phyloP scores from a whole-genome alignment of 1,140 invertebrate species.

The Pantala flavescens region DNA sequence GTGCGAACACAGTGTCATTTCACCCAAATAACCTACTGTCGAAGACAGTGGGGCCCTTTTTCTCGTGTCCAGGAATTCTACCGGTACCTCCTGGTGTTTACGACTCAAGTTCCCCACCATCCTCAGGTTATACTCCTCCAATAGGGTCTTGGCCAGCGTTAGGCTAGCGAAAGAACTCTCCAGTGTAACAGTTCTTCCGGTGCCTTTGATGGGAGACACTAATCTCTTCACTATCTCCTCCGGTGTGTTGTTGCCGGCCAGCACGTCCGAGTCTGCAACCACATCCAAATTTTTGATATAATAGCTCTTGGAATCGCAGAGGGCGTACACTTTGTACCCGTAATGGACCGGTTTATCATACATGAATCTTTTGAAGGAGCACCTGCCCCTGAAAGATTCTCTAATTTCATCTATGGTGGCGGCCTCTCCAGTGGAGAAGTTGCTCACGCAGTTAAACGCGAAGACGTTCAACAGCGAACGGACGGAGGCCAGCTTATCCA shows the following conservation, averaged over 20 bases:
- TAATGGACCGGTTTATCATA: background rate
- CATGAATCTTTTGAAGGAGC: background rate
- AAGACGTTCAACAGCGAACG: conserved; percentile 37
- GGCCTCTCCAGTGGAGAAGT: background rate
- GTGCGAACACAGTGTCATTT: conserved; percentile 1
- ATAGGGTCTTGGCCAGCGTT: background rate
- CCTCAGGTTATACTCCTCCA: background rate
- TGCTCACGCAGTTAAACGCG: conserved; percentile 33
- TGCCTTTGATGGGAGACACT: background rate
- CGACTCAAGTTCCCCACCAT: background rate
- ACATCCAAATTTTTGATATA: conserved; percentile 3
- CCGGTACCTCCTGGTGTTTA: background rate
- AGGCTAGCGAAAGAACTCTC: conserved; percentile 4
- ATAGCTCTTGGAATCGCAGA: background rate
- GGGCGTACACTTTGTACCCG: conserved; percentile 11
- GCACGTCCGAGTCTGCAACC: background rate
- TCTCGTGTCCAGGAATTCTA: background rate
- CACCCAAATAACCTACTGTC: background rate
- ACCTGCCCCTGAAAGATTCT: conserved; percentile 10
- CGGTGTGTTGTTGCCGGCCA: background rate
- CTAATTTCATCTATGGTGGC: conserved; percentile 1
- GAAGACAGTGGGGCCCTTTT: background rate
- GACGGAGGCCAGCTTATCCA: conserved; percentile 38
- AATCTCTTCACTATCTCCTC: background rate
- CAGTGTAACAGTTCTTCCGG: background rate